Conservation (phyloP, 1,140 invertebrate species). For the Solen grandis region DNA sequence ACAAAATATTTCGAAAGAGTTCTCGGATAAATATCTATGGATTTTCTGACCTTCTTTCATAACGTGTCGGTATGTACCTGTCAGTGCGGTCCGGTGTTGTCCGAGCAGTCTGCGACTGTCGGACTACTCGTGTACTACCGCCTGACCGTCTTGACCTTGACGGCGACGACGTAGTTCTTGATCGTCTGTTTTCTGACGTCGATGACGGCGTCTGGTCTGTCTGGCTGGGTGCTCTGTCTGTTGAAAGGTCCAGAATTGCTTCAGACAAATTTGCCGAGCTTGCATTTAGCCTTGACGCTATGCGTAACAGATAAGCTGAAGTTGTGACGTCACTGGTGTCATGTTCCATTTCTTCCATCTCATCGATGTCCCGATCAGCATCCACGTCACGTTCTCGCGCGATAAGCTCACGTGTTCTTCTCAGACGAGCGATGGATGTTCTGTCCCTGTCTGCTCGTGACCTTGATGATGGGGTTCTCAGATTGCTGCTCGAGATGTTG, state of each 20-base stretch:
- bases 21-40: too few relatives aligned
- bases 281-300: constrained; percentile 62
- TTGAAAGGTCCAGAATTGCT: constrained; percentile 51
- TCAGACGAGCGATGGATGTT: not conserved
- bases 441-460: constrained; percentile 1
- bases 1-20: too few relatives aligned
- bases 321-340: constrained; percentile 55
- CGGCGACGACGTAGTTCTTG: constrained; percentile 24
- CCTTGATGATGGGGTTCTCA: not conserved
- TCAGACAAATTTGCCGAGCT: constrained; percentile 65
- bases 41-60: constrained; percentile 4
- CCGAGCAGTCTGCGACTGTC: constrained; percentile 49
- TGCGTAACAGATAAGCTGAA: constrained; percentile 60
- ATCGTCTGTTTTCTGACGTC: constrained; percentile 28
- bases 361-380: constrained; percentile 44
- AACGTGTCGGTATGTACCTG: constrained; percentile 35
- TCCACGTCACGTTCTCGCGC: not conserved
- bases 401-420: constrained; percentile 13
- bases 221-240: constrained; percentile 10
- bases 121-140: constrained; percentile 58
- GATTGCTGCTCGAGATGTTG: not conserved
- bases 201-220: constrained; percentile 12
- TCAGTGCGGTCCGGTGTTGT: constrained; percentile 30
- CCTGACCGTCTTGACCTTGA: constrained; percentile 52
- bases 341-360: constrained; percentile 52